Percentiles rank a stretch among this genome's conserved stretches.
Conservation (phyloP, 2,888 invertebrate genomes). For the Smittia sp. region DNA sequence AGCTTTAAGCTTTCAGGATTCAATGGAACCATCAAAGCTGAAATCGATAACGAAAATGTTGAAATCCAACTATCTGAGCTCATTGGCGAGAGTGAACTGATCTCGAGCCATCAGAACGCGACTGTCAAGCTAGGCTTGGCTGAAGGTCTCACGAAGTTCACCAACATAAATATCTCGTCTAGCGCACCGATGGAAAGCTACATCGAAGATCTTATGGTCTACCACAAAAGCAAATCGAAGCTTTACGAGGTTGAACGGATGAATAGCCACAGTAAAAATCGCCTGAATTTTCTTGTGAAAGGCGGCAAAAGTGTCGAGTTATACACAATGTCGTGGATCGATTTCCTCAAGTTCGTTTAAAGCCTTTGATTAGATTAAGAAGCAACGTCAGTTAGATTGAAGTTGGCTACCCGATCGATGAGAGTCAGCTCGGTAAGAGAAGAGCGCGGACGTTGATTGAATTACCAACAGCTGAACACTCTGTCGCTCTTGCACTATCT, state of each 20-base stretch:
- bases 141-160: no score
- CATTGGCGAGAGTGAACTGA: background rate
- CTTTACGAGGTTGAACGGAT: background rate
- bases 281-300: background rate
- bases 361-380: no score
- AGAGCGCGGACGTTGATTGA: no score
- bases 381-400: no score
- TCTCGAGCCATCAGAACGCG: background rate
- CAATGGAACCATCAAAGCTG: constrained; percentile 4
- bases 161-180: background rate
- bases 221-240: background rate
- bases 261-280: background rate
- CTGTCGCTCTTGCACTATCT: no score
- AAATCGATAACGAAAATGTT: background rate
- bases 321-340: constrained; percentile 23
- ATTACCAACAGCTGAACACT: no score
- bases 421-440: no score
- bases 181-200: background rate
- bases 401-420: no score
- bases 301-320: constrained; percentile 9
- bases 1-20: constrained; percentile 23
- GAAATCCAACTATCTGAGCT: constrained; percentile 27
- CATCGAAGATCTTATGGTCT: constrained; percentile 23
- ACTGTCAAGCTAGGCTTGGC: background rate
- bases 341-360: constrained; percentile 2